Evolutionary conservation across 1,140 invertebrate species (phyloP).

Genomic region (Leguminivora glycinivorella): DNA sequence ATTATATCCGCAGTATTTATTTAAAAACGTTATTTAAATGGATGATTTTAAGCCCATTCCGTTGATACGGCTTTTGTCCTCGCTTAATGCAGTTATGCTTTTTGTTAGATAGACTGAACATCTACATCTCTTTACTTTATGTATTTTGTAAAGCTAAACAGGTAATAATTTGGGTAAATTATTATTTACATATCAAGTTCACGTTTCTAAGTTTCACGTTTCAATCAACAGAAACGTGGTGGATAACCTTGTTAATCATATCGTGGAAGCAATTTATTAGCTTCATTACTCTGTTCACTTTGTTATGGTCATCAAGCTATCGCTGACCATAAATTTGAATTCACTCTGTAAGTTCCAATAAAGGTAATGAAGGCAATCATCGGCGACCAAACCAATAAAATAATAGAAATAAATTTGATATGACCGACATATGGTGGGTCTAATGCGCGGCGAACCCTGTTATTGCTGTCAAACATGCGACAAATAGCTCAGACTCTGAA

Average conservation of each 20-base stretch:
- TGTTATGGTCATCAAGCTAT: constrained; percentile 75
- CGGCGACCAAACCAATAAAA: constrained; percentile 73
- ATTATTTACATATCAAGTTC: not conserved
- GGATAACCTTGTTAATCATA: constrained; percentile 39
- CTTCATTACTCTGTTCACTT: constrained; percentile 71
- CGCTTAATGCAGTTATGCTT: constrained; percentile 64
- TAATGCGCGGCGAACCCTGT: constrained; percentile 73
- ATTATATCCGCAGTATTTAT: constrained; percentile 77
- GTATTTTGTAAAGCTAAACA: constrained; percentile 3
- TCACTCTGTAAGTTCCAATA: constrained; percentile 74
- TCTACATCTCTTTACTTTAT: constrained; percentile 3
- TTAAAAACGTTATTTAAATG: constrained; percentile 79
- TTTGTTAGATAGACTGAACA: constrained; percentile 31
- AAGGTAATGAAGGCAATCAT: constrained; percentile 77
- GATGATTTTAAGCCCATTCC: constrained; percentile 76
- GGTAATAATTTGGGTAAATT: not conserved
- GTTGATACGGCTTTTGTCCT: constrained; percentile 67
- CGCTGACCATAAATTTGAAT: constrained; percentile 73
- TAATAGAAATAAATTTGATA: constrained; percentile 80
- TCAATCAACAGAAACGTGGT: not conserved
- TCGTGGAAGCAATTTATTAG: constrained; percentile 70
- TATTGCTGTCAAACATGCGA: constrained; percentile 79
- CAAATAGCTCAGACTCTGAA: constrained; percentile 67
- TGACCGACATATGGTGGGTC: constrained; percentile 76
- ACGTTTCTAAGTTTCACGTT: not conserved